phyloP scores from a whole-genome alignment of 2,797 vertebrate genomes.

The Karalla daura region DNA sequence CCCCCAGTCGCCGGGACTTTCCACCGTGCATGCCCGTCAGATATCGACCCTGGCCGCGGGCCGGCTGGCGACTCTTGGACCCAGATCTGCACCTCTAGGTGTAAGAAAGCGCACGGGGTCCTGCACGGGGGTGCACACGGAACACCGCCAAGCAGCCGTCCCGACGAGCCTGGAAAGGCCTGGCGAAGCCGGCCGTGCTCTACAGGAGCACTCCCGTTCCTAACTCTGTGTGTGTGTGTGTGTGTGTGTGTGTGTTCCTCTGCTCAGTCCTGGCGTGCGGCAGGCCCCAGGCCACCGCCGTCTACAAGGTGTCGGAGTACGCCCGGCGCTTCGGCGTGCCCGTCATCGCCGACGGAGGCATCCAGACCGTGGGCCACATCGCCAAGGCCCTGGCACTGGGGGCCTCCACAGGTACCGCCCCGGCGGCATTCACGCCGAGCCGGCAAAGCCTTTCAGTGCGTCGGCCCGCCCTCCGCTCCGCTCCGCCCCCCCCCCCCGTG shows the following conservation, averaged over 20 bases:
- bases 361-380: constrained; percentile 95
- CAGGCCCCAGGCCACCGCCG: constrained; percentile 95
- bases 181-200: too few species aligned
- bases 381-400: constrained; percentile 95
- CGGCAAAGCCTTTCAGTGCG: too few species aligned
- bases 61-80: neutral
- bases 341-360: constrained; percentile 96
- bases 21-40: constrained; percentile 1
- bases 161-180: neutral
- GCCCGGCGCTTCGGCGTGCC: constrained; percentile 94
- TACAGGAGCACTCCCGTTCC: too few species aligned
- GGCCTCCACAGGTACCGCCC: constrained; percentile 93
- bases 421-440: too few species aligned
- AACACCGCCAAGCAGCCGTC: too few species aligned
- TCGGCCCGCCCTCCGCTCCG: too few species aligned
- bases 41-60: neutral
- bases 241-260: too few species aligned
- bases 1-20: neutral
- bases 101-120: too few species aligned
- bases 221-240: too few species aligned
- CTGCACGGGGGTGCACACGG: too few species aligned
- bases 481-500: too few species aligned
- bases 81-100: too few species aligned
- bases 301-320: constrained; percentile 98
- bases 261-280: constrained; percentile 93